phyloP scores from a whole-genome alignment of 2,888 invertebrate genomes.

The Drosophila falleni region DNA sequence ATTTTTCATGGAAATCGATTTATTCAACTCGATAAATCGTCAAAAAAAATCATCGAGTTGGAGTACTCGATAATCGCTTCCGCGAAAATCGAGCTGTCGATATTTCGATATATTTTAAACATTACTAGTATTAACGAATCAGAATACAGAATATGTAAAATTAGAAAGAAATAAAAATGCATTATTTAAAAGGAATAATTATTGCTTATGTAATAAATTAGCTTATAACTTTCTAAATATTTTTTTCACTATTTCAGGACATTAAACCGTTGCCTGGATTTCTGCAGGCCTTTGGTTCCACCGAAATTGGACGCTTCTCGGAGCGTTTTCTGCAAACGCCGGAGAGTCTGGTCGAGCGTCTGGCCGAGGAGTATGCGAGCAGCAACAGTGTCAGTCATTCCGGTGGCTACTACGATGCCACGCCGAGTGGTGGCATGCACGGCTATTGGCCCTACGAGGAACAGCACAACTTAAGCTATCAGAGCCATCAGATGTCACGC shows the following conservation, averaged over 20 bases:
- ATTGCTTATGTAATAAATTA: no score
- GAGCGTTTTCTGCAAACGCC: constrained; percentile 87
- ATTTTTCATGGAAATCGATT: no score
- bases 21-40: no score
- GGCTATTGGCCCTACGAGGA: constrained; percentile 65
- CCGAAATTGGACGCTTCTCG: constrained; percentile 93
- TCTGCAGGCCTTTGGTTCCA: constrained; percentile 94
- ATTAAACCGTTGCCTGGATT: constrained; percentile 90
- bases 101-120: no score
- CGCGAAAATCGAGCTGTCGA: no score
- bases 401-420: constrained; percentile 44
- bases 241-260: constrained; percentile 59
- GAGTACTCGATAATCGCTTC: no score
- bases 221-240: neutral
- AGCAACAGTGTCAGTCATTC: constrained; percentile 1
- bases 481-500: constrained; percentile 35
- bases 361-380: constrained; percentile 57
- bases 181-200: no score
- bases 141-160: no score
- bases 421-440: constrained; percentile 29
- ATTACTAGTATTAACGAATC: no score
- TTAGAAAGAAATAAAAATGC: no score
- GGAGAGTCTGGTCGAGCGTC: constrained; percentile 74
- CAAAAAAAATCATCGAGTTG: no score
- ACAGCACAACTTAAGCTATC: constrained; percentile 21